Percentiles rank a stretch among this genome's conserved stretches.
phyloP scores from a whole-genome alignment of 2,888 invertebrate species.

The Nowickia ferox region DNA sequence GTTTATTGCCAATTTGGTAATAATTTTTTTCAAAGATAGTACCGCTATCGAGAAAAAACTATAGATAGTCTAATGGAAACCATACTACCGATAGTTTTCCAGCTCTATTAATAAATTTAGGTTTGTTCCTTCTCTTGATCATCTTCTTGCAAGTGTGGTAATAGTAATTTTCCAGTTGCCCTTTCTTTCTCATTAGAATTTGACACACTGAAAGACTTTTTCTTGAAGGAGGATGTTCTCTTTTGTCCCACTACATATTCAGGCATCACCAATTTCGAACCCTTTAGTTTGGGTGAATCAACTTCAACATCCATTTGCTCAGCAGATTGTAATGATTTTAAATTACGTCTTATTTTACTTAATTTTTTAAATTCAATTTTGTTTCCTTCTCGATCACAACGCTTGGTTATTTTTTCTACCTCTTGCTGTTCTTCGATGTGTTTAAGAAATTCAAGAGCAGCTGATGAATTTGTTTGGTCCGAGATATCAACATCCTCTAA shows the following conservation, averaged over 20 bases:
- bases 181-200: slow-evolving; percentile 74
- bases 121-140: slow-evolving; percentile 82
- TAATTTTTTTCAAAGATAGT: too few species aligned
- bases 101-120: too few species aligned
- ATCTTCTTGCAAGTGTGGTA: slow-evolving; percentile 85
- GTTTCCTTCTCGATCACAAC: slow-evolving; percentile 69
- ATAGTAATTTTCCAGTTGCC: slow-evolving; percentile 81
- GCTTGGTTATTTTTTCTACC: slow-evolving; percentile 57
- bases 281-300: slow-evolving; percentile 85
- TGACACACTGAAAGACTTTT: slow-evolving; percentile 79
- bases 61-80: too few species aligned
- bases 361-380: slow-evolving; percentile 82
- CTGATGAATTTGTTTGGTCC: slow-evolving; percentile 89
- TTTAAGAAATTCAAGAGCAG: slow-evolving; percentile 90
- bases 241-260: slow-evolving; percentile 91
- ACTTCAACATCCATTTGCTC: slow-evolving; percentile 78
- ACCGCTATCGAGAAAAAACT: too few species aligned
- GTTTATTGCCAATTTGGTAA: too few species aligned
- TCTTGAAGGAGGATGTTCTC: slow-evolving; percentile 82
- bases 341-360: slow-evolving; percentile 77
- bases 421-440: slow-evolving; percentile 86
- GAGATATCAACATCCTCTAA: slow-evolving; percentile 93
- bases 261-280: slow-evolving; percentile 90
- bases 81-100: too few species aligned
- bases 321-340: slow-evolving; percentile 76